Base-by-base conservation (phyloP, 1,140 invertebrate species). In the Eufriesea mexicana region DNA sequence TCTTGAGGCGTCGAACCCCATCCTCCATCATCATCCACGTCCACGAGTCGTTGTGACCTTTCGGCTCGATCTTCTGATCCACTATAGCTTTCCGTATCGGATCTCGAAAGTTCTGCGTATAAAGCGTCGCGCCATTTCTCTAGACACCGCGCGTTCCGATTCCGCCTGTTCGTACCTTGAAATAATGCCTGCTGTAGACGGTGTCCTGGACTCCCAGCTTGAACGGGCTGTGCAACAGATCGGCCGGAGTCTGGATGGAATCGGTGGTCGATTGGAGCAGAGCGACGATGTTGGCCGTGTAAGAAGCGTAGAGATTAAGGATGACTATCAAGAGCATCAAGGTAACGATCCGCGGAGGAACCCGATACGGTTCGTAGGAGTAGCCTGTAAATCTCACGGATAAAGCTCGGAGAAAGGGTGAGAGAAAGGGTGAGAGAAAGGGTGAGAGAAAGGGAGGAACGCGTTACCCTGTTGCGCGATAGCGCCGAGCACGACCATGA, bases 221-320 rank as follows among this genome's bases (percentile, higher is more conserved):
- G 7, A 96, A 92, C 42, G 95, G 95, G 14, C 96, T 96, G 77
- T 95, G 91, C 9, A 96, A 90, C 8, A 97, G 91, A 83, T 96
- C 95, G 42, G 95, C 91, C 8, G 96, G 76, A 2, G 94, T 95
- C 81, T 94, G 94, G 25, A 96, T 96, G 68, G 95, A 95, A 0
- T 94, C 94, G 0, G 96, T 96, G 28, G 96, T 96, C 5, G 95
- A 96, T 88, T 96, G 96, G 0, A 96, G 88, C 2, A 96, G 89
- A n/a, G 95, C 95, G 0, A 96, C 96, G 49, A 96, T 96, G 84
- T 96, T 96, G 0, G 96, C 96, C 7, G 96, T 95, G 86, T 96
- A 96, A 0, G 96, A 96, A 0, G 95, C 95, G 86, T 96, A 96
- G 0, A 96, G 90, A 74, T 90, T 93, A 8, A 94, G 62, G 0